Base-by-base conservation (phyloP, 2,113 vertebrate species). In the Leucoraja erinaceus region DNA sequence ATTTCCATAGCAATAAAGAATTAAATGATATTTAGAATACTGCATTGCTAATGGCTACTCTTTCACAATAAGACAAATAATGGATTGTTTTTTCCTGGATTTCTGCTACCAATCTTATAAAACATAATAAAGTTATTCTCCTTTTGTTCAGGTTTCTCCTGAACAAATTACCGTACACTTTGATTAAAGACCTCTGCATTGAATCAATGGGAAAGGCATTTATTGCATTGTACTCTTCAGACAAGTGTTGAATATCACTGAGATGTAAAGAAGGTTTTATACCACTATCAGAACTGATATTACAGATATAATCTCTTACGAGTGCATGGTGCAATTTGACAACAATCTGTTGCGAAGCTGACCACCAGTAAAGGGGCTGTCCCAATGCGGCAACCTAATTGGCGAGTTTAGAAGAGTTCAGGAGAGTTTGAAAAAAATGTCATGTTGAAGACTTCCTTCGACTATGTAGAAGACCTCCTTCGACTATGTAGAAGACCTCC, bases 81-180 rank as follows among this genome's bases (percentile, higher is more conserved):
- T 63, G 83, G 6, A 88, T 63, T 88, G 5, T 14, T 18, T 88
- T 86, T 88, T 22, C 70, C 59, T 18, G 8, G 83, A 8, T 88
- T 31, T 59, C 16, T 8, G 14, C 59, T 31, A 88, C 83, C 28
- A 88, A 88, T 31, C 59, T n/a, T 88, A 63, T 63, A 88, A 63
- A 88, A 6, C 83, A 88, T 88, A 88, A 83, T 83, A 63, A n/a
- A 18, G 59, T 88, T 66, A 18, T 63, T 88, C 28, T 63, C 59
- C 83, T 88, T 31, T 66, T 88, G 59, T 88, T n/a, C 59, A 31
- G n/a, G 59, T 88, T 88, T 88, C 83, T 63, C 61, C 59, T 88
- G 83, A 63, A 59, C 83, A 88, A 86, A 63, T 88, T 88, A 14
- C 59, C n/a, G 11, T 66, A n/a, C 83, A 88, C 59, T 59, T 63